Evolutionary conservation across 2,797 vertebrate species (phyloP).

Genomic region (Buphagus erythrorhynchus): DNA sequence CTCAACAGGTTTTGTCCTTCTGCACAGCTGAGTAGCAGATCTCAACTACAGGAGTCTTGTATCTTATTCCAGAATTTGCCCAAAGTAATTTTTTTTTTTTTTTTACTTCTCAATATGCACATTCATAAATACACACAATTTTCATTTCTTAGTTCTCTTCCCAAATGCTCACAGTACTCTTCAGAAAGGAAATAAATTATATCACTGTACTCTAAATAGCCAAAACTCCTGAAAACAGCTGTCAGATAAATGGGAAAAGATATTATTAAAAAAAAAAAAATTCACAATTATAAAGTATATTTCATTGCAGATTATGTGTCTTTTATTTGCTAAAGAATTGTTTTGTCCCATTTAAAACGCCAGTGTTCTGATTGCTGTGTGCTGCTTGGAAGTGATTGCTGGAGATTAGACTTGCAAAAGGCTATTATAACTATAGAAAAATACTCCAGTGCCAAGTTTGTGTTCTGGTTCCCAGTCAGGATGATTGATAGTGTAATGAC

Average conservation of each 20-base stretch:
- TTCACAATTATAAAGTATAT: background rate
- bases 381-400: background rate
- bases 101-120: background rate
- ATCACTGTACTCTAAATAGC: background rate
- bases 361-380: background rate
- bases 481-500: background rate
- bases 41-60: background rate
- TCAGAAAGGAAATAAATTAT: background rate
- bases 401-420: background rate
- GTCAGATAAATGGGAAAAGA: background rate
- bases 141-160: background rate
- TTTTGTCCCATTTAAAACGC: background rate
- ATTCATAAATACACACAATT: background rate
- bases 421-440: background rate
- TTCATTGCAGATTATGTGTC: background rate
- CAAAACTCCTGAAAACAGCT: background rate
- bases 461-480: background rate
- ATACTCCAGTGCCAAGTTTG: background rate
- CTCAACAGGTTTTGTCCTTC: background rate
- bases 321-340: background rate
- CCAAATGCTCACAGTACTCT: background rate
- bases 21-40: conserved; percentile 1
- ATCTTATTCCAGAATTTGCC: background rate
- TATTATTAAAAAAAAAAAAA: background rate
- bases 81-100: background rate